These are phyloP conservation scores for Zaprionus gabonicus DNA, from an alignment of 1,140 invertebrate genomes.

Conservation along the genomic window DNA sequence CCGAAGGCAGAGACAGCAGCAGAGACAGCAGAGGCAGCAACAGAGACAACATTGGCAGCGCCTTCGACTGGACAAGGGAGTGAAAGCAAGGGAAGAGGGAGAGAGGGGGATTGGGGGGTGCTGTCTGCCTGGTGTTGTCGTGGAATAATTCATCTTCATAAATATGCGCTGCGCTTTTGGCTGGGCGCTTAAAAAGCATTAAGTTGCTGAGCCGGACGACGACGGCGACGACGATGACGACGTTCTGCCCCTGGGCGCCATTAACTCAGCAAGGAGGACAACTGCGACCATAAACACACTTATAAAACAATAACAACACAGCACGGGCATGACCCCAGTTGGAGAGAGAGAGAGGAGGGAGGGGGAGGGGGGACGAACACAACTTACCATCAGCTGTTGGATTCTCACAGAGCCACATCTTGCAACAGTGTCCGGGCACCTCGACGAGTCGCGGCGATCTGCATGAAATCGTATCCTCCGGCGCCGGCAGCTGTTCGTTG, in stretches of 20 bases:
- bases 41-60: slow-evolving; percentile 6
- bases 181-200: slow-evolving; percentile 79
- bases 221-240: slow-evolving; percentile 38
- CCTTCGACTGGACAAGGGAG: slow-evolving; percentile 24
- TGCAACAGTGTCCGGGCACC: slow-evolving; percentile 89
- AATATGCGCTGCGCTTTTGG: slow-evolving; percentile 79
- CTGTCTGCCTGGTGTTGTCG: slow-evolving; percentile 48
- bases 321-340: slow-evolving; percentile 23
- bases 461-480: slow-evolving; percentile 85
- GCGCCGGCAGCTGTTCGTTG: slow-evolving; percentile 88
- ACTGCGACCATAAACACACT: slow-evolving; percentile 72
- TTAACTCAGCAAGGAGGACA: slow-evolving; percentile 49
- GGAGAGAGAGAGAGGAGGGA: background rate
- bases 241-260: slow-evolving; percentile 72
- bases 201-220: slow-evolving; percentile 66
- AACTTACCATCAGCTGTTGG: slow-evolving; percentile 86
- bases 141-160: slow-evolving; percentile 82
- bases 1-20: background rate
- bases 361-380: background rate
- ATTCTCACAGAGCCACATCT: slow-evolving; percentile 90
- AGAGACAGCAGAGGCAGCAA: background rate
- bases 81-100: too few relatives aligned
- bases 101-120: too few relatives aligned
- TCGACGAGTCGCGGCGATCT: slow-evolving; percentile 88
- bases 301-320: slow-evolving; percentile 77